These are phyloP conservation scores for Pterobdella sp. DNA, from an alignment of 2,888 invertebrate genomes.

Conservation along the genomic window DNA sequence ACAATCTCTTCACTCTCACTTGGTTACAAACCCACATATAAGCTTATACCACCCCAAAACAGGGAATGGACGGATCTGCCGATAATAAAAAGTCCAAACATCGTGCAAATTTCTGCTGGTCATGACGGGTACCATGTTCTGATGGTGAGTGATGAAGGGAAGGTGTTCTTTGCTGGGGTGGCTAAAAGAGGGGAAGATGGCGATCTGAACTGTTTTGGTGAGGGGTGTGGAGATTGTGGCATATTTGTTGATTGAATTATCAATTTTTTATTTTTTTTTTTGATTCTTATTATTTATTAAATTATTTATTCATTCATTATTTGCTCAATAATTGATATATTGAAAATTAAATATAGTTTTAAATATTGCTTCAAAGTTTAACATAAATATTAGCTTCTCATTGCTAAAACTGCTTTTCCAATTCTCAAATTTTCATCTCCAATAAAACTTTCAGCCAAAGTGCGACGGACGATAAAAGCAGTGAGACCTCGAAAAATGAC, in stretches of 20 bases:
- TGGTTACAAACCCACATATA: not conserved
- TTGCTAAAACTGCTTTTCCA: not conserved
- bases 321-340: too few relatives aligned
- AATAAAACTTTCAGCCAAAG: constrained; percentile 44
- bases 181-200: constrained; percentile 88
- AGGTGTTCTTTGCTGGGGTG: constrained; percentile 76
- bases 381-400: not conserved
- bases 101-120: constrained; percentile 74
- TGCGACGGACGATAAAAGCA: constrained; percentile 74
- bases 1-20: not conserved
- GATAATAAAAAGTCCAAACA: constrained; percentile 65
- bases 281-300: too few relatives aligned
- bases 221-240: constrained; percentile 21
- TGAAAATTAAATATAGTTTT: too few relatives aligned
- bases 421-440: not conserved
- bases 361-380: not conserved
- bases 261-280: not conserved
- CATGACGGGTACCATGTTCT: constrained; percentile 88
- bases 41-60: not conserved
- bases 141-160: constrained; percentile 82
- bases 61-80: constrained; percentile 54
- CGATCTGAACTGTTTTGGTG: constrained; percentile 60
- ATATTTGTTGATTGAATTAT: not conserved
- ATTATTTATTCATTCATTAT: too few relatives aligned
- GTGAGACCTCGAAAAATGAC: constrained; percentile 84